A percentile compares a stretch with the other conserved stretches of the same genome.
phyloP scores from a whole-genome alignment of 2,797 vertebrate genomes.

The Anabas testudineus region DNA sequence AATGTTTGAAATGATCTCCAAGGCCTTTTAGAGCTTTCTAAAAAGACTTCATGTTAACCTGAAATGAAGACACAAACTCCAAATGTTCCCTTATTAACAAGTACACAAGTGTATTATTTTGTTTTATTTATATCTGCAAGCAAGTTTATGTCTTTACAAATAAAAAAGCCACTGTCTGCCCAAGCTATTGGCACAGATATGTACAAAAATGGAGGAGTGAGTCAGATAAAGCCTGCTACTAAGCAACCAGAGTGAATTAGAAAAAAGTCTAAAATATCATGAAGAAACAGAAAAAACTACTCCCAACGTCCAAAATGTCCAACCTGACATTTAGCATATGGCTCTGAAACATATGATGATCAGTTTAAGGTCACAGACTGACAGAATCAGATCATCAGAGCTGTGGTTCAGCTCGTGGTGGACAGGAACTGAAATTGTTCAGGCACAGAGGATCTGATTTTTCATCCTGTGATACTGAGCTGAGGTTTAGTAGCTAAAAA shows the following conservation, averaged over 20 bases:
- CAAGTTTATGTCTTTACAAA: slow-evolving; percentile 97
- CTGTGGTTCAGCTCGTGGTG: slow-evolving; percentile 30
- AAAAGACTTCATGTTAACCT: not conserved
- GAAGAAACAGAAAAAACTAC: slow-evolving; percentile 70
- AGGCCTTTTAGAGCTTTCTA: not conserved
- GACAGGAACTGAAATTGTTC: slow-evolving; percentile 32
- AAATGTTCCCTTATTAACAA: slow-evolving; percentile 82
- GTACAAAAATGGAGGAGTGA: slow-evolving; percentile 91
- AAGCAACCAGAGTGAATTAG: slow-evolving; percentile 97
- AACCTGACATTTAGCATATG: slow-evolving; percentile 37
- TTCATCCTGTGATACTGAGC: slow-evolving; percentile 34
- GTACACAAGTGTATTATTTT: slow-evolving; percentile 93
- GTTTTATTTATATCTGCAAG: slow-evolving; percentile 96
- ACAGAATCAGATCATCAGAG: slow-evolving; percentile 24
- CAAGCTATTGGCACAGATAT: slow-evolving; percentile 99
- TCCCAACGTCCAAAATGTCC: slow-evolving; percentile 75
- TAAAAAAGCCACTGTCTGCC: slow-evolving; percentile 93
- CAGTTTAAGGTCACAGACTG: slow-evolving; percentile 29
- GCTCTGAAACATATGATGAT: slow-evolving; percentile 34
- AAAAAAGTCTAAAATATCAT: slow-evolving; percentile 83
- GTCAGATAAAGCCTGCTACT: slow-evolving; percentile 94
- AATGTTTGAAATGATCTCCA: not conserved
- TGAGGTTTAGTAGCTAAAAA: slow-evolving; percentile 24
- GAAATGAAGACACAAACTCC: slow-evolving; percentile 71
- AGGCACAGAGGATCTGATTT: slow-evolving; percentile 53